phyloP scores from a whole-genome alignment of 1,140 invertebrate species.

The Tribolium castaneum region DNA sequence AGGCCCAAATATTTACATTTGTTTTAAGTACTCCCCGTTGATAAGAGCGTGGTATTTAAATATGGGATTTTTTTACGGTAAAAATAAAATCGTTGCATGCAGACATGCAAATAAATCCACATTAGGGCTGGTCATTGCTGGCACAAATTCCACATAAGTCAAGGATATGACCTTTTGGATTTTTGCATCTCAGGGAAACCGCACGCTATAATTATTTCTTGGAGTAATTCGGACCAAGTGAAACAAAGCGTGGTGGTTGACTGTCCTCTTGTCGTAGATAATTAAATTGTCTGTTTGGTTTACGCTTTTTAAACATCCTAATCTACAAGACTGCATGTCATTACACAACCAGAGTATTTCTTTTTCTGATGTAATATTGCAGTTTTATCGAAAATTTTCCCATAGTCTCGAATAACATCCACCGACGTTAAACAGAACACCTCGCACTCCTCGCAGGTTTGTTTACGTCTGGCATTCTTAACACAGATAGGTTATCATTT shows the following conservation, averaged over 20 bases:
- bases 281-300: neutral
- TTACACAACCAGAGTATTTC: neutral
- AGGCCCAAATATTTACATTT: neutral
- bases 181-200: neutral
- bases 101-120: neutral
- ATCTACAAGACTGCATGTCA: neutral
- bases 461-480: constrained; percentile 31
- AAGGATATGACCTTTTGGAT: constrained; percentile 8
- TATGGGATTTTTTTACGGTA: neutral
- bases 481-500: constrained; percentile 17
- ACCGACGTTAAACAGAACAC: constrained; percentile 26
- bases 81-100: neutral
- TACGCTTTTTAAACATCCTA: constrained; percentile 22
- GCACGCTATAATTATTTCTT: neutral
- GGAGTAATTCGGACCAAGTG: neutral
- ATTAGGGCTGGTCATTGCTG: neutral
- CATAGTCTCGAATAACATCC: neutral
- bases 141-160: neutral
- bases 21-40: neutral
- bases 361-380: neutral
- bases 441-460: constrained; percentile 21
- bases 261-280: neutral
- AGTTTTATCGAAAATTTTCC: neutral
- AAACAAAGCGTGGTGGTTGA: too few species aligned
- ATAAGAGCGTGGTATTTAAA: neutral